These are phyloP conservation scores for Alauda arvensis DNA, from an alignment of 2,797 vertebrate genomes.

Conservation along the genomic window DNA sequence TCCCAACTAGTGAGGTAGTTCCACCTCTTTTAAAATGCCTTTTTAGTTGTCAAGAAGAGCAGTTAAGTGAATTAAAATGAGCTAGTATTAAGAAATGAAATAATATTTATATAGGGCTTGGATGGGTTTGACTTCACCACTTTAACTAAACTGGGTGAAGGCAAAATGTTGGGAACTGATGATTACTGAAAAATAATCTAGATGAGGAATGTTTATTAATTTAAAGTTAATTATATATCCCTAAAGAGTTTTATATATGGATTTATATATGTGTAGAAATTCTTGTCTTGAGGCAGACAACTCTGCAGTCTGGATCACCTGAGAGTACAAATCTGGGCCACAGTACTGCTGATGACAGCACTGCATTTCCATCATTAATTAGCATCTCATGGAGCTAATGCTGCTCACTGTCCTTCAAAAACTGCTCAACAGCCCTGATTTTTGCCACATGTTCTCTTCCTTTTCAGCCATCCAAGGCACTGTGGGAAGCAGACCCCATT, in stretches of 20 bases:
- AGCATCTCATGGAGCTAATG: neutral
- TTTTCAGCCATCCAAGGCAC: neutral
- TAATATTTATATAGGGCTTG: neutral
- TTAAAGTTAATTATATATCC: constrained; percentile 3
- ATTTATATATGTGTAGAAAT: neutral
- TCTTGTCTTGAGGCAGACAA: constrained; percentile 1
- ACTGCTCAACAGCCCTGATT: neutral
- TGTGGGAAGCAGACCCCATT: neutral
- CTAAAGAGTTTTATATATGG: neutral
- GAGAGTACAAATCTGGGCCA: constrained; percentile 17
- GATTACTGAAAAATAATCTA: neutral
- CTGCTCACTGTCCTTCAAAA: neutral
- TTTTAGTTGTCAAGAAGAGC: constrained; percentile 1
- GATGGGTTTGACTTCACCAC: neutral
- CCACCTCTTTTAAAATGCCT: neutral
- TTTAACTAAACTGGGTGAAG: neutral
- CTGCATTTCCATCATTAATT: neutral
- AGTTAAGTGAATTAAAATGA: neutral
- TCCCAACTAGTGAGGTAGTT: neutral
- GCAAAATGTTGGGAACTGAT: neutral
- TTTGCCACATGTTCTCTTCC: neutral
- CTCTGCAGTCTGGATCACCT: neutral
- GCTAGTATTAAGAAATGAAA: neutral
- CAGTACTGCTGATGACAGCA: neutral
- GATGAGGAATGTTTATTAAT: neutral